Percentiles rank a stretch among this genome's conserved stretches.
Evolutionary conservation across 2,113 vertebrate species (phyloP).

Genomic region (Fulmarus glacialis): DNA sequence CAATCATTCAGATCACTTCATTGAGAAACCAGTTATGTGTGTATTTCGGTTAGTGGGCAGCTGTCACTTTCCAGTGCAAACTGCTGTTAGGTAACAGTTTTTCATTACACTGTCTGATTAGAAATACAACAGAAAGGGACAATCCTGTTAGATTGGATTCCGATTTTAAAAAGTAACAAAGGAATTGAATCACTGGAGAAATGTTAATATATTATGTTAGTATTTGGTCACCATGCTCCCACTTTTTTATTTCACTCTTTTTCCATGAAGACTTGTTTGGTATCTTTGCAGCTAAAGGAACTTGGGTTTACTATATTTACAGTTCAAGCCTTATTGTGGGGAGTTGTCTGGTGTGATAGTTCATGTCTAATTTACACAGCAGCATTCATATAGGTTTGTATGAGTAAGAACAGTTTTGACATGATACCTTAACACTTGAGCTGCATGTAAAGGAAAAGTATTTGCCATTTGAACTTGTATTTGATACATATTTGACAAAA

Average conservation of each 20-base stretch:
- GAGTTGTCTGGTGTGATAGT: background rate
- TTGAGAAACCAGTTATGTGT: background rate
- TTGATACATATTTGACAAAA: slow-evolving; percentile 41
- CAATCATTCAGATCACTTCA: background rate
- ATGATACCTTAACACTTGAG: background rate
- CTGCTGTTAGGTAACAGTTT: background rate
- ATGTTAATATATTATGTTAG: background rate
- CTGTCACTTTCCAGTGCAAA: background rate
- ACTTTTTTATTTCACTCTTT: background rate
- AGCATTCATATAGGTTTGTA: background rate
- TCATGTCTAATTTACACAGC: background rate
- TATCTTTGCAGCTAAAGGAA: background rate
- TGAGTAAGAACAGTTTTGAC: background rate
- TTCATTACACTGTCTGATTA: background rate
- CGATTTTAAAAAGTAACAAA: background rate
- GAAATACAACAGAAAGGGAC: background rate
- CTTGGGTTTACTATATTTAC: background rate
- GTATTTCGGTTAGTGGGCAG: background rate
- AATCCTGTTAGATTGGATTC: background rate
- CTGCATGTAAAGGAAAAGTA: background rate
- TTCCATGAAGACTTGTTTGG: background rate
- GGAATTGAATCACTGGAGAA: background rate
- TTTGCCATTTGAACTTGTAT: background rate
- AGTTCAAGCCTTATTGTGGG: background rate
- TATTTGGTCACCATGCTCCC: background rate